Percentiles rank a stretch among this genome's conserved stretches.
Evolutionary conservation across 2,888 invertebrate species (phyloP).

Genomic region (Parnassius apollo): DNA sequence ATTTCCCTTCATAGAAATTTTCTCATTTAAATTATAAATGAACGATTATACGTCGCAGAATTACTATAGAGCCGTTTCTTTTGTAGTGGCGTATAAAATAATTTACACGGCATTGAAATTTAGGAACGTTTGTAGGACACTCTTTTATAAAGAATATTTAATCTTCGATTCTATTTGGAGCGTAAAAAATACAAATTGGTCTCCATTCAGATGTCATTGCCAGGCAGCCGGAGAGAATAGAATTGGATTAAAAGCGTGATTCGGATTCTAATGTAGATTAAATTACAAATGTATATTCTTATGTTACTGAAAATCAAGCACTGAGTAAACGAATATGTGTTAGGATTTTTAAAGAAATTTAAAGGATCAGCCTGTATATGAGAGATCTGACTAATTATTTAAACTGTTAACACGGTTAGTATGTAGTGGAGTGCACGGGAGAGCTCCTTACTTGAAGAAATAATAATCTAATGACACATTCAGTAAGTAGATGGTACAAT

Average conservation of each 20-base stretch:
- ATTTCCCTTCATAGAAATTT: not conserved
- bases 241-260: conserved; percentile 22
- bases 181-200: conserved; percentile 28
- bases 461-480: too few species aligned
- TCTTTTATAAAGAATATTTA: conserved; percentile 26
- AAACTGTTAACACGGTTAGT: too few species aligned
- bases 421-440: too few species aligned
- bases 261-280: conserved; percentile 17
- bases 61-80: conserved; percentile 10
- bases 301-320: not conserved
- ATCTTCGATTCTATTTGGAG: conserved; percentile 27
- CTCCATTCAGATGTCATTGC: conserved; percentile 24
- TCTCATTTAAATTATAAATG: conserved; percentile 17
- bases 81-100: conserved; percentile 13
- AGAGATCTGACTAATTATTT: too few species aligned
- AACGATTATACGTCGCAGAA: conserved; percentile 1
- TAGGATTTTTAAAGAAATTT: too few species aligned
- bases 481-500: too few species aligned
- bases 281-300: conserved; percentile 20
- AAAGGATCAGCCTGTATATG: too few species aligned
- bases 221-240: conserved; percentile 8
- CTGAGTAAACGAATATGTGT: too few species aligned
- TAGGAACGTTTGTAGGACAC: conserved; percentile 16
- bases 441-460: too few species aligned
- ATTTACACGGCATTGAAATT: conserved; percentile 19